Base-by-base conservation (phyloP, 2,113 vertebrate genomes). In the Etheostoma spectabile region DNA sequence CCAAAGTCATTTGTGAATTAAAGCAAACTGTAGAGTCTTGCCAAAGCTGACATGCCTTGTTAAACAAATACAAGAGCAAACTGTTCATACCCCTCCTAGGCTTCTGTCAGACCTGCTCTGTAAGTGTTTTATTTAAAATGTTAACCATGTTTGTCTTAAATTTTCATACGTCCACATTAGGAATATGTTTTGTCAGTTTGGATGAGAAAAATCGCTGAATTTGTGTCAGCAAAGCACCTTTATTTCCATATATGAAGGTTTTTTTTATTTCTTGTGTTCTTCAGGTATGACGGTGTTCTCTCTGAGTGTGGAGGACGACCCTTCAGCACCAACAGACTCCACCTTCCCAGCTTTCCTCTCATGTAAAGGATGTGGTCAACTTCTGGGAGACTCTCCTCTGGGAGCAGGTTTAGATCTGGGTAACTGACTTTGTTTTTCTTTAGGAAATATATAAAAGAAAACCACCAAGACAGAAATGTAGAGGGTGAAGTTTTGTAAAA, bases 301-400 rank as follows among this genome's bases (percentile, higher is more conserved):
- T 60, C 89, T 94, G 38, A 88, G 92, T 18, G 87, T 89, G 74
- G 95, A 57, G 73, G 92, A 93, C 0, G 87, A 93, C 51, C 64
- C 90, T 0, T 82, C 91, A 0, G 77, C 77, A 0, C 79, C 91
- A 21, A 80, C 93, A 48, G 95, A 21, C 93, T 91, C 93, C 72
- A 46, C 89, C 14, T 90, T 95, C 33, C 92, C 91, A 0, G 73
- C 88, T 0, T 93, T 92, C 48, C 94, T 95, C 68, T 96, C 96
- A 82, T 98, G 97, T 91, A 95, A 94, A 81, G 95, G 95, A 77
- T 98, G 97, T 13, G 95, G 96, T 85, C 95, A 96, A 79, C 95
- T 93, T 38, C 82, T 92, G 70, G 91, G 91, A 53, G 95, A 96
- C 81, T 87, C 92, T 5, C 93, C 94, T 49, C 64, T 93, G 53